Conservation (phyloP, 1,140 invertebrate genomes). For the Musca vetustissima region DNA sequence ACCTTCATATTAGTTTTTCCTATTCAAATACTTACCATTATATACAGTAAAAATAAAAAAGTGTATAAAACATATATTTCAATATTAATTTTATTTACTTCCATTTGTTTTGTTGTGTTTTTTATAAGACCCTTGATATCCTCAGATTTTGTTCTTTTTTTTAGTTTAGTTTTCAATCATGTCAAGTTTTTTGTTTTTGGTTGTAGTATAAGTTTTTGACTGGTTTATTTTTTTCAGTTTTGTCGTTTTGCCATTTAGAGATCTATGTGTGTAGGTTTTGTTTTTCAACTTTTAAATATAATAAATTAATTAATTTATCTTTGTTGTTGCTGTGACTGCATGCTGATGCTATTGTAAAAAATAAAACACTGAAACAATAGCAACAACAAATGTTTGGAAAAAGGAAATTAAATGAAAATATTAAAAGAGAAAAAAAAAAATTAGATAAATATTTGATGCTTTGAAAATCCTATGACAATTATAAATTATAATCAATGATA, state of each 20-base stretch:
- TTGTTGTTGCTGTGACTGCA: constrained; percentile 54
- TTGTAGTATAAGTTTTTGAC: constrained; percentile 9
- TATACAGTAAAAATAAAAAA: not conserved
- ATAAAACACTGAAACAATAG: not conserved
- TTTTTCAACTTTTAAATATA: constrained; percentile 9
- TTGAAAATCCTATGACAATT: too few relatives aligned
- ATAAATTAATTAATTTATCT: constrained; percentile 34
- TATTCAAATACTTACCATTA: too few relatives aligned
- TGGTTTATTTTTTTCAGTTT: constrained; percentile 13
- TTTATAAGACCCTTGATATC: constrained; percentile 35
- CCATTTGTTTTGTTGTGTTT: constrained; percentile 20
- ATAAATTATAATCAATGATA: not conserved
- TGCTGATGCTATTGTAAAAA: constrained; percentile 44
- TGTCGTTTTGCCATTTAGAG: constrained; percentile 8
- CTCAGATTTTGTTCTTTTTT: constrained; percentile 26
- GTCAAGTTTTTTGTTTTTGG: constrained; percentile 3
- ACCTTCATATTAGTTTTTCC: too few relatives aligned
- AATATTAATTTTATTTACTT: constrained; percentile 25
- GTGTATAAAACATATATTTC: not conserved
- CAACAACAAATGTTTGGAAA: not conserved
- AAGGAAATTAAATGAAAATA: not conserved
- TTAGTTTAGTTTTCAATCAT: constrained; percentile 18
- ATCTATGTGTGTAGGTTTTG: constrained; percentile 1
- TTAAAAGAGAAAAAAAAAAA: too few relatives aligned
- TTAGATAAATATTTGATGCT: too few relatives aligned